Conservation (phyloP, 2,113 vertebrate species). For the Zosterops lateralis region DNA sequence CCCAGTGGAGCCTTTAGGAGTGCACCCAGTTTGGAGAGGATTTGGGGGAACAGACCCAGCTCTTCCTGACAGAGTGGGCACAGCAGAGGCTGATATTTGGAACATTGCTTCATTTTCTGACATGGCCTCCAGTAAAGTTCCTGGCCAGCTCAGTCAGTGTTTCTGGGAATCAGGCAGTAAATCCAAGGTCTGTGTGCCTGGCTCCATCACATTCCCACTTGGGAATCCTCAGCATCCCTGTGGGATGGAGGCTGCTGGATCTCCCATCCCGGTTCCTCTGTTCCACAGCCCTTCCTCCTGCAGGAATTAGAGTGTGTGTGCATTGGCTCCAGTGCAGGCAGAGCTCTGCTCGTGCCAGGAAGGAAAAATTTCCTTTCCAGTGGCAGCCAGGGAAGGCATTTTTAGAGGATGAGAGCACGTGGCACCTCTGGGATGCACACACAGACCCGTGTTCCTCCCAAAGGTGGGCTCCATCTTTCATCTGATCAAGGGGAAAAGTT, state of each 20-base stretch:
- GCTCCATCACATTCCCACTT: background rate
- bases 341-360: background rate
- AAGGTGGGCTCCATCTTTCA: background rate
- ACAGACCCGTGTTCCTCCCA: rapidly evolving
- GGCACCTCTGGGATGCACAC: rapidly evolving
- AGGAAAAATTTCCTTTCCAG: background rate
- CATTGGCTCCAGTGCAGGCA: background rate
- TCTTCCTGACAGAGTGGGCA: background rate
- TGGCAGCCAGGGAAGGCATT: background rate
- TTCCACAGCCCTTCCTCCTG: background rate
- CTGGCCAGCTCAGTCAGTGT: background rate
- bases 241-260: background rate
- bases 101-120: background rate
- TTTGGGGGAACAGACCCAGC: background rate
- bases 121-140: background rate
- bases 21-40: background rate
- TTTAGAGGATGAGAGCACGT: background rate
- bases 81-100: background rate
- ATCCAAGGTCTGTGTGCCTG: background rate
- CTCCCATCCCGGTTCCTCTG: rapidly evolving
- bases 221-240: background rate
- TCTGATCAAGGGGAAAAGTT: background rate
- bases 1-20: background rate
- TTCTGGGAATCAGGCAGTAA: background rate
- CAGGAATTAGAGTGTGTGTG: background rate